Conservation (phyloP, 2,888 invertebrate genomes). For the Chesias legatella region DNA sequence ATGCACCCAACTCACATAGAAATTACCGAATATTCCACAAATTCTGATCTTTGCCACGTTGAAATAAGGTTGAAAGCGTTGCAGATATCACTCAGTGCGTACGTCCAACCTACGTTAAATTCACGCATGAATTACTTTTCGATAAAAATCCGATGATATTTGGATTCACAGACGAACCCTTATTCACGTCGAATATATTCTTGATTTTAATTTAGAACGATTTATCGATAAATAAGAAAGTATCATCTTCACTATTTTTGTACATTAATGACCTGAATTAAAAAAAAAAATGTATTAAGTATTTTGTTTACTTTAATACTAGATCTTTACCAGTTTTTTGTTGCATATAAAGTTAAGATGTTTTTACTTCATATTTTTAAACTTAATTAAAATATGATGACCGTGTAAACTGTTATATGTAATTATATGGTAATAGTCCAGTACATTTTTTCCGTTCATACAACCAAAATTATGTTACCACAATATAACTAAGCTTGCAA, state of each 20-base stretch:
- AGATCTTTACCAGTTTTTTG: too few relatives aligned
- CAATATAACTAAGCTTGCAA: too few relatives aligned
- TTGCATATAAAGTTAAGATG: too few relatives aligned
- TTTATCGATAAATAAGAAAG: too few relatives aligned
- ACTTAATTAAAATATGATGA: too few relatives aligned
- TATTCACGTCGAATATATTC: slow-evolving; percentile 24
- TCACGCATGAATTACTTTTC: slow-evolving; percentile 47
- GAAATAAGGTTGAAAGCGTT: slow-evolving; percentile 23
- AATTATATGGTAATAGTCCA: too few relatives aligned
- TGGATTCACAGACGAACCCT: slow-evolving; percentile 35
- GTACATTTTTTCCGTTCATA: background rate
- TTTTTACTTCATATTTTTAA: too few relatives aligned
- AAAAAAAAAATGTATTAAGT: too few relatives aligned
- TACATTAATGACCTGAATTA: too few relatives aligned
- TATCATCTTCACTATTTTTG: too few relatives aligned
- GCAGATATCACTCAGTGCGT: slow-evolving; percentile 2
- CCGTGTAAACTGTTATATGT: too few relatives aligned
- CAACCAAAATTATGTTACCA: slow-evolving; percentile 5
- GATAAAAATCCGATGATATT: slow-evolving; percentile 43
- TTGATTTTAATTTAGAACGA: background rate
- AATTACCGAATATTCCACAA: slow-evolving; percentile 1
- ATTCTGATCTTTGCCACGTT: slow-evolving; percentile 1
- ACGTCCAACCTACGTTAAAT: slow-evolving; percentile 50
- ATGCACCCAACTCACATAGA: slow-evolving; percentile 32
- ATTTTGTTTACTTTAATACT: too few relatives aligned